Evolutionary conservation across 2,797 vertebrate genomes (phyloP), one percentile per base, ranked within the genome.

Genomic region (Otolemur crassicaudatus): DNA sequence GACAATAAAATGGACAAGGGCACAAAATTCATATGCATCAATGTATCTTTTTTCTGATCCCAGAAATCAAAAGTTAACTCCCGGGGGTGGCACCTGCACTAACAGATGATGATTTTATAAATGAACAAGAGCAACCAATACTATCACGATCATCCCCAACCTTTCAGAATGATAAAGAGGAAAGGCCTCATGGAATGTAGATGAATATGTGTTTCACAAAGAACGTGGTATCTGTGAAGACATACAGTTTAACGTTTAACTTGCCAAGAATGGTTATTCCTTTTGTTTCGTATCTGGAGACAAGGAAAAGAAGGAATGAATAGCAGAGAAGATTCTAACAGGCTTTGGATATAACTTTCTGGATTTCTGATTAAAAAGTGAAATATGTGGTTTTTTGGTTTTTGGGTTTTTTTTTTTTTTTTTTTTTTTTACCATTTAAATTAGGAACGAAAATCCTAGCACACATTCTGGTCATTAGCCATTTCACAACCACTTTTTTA

Each of bases 371-470:
- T 77, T 65, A 67, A 90, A 70, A 83, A 83, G 22, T 90, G 29
- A 85, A 87, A 53, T 53, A 29, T 7, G 11, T 3, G 22, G n/a
- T n/a, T n/a, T n/a, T n/a, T n/a, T n/a, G n/a, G n/a, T n/a, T n/a
- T n/a, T n/a, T n/a, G n/a, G n/a, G n/a, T n/a, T n/a, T n/a, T n/a
- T 37, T 37, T 37, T 37, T 56, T 61, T 79, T 69, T 69, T 79
- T 72, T n/a, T 69, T 65, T 29, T 85, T 84, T 82, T 60, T 17
- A 17, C 19, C 22, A 85, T 89, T 96, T 75, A 77, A 84, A 67
- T 84, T 61, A 72, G 12, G 19, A 91, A 61, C 86, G 60, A 25
- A 91, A 67, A 23, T 22, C 61, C 31, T 3, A 19, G 46, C 63
- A n/a, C 4, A 73, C 13, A 5, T 40, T 80, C 84, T 49, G 3